A percentile compares a stretch with the other conserved stretches of the same genome.
Conservation (phyloP, 2,888 invertebrate genomes). For the Agriopis aurantiaria region DNA sequence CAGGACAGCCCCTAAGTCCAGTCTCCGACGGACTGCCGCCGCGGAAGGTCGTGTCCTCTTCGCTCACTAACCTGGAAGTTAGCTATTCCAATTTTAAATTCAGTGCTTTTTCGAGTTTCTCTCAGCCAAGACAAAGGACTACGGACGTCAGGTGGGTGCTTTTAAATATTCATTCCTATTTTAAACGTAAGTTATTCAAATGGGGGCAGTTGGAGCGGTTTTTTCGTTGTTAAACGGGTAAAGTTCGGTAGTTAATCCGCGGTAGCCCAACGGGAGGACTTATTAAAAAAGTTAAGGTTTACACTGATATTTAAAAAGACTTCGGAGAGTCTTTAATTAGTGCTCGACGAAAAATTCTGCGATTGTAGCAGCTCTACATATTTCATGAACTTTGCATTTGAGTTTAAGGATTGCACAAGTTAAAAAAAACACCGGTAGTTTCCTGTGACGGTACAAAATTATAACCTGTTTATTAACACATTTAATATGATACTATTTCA, state of each 20-base stretch:
- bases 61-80: constrained; percentile 34
- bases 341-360: constrained; percentile 15
- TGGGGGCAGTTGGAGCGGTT: constrained; percentile 45
- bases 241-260: constrained; percentile 71
- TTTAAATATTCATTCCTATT: constrained; percentile 58
- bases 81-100: constrained; percentile 53
- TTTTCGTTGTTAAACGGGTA: constrained; percentile 61
- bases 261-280: constrained; percentile 55
- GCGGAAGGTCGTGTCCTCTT: constrained; percentile 48
- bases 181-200: constrained; percentile 58
- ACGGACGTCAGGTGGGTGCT: constrained; percentile 56
- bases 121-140: constrained; percentile 47
- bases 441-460: no score
- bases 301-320: constrained; percentile 64
- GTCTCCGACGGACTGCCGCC: constrained; percentile 59
- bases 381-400: not conserved
- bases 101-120: constrained; percentile 55
- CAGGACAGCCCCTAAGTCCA: constrained; percentile 56
- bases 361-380: constrained; percentile 1
- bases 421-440: no score
- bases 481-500: no score
- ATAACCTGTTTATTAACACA: no score
- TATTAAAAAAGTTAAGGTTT: constrained; percentile 78
- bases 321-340: constrained; percentile 56
- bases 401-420: not conserved